phyloP scores from a whole-genome alignment of 2,888 invertebrate genomes.

The Drosophila percnosoma region DNA sequence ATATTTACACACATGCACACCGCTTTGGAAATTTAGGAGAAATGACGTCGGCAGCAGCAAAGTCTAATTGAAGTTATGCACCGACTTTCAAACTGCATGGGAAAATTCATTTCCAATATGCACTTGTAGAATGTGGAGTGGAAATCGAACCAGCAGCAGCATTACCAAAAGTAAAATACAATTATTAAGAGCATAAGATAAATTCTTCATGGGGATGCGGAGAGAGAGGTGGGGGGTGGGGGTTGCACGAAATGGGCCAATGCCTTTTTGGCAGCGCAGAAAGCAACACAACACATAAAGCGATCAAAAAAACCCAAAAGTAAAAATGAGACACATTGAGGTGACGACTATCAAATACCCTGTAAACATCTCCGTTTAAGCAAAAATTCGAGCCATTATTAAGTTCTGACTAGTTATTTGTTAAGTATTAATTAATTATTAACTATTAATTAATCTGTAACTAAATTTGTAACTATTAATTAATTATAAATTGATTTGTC shows the following conservation, averaged over 20 bases:
- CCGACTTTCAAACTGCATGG: neutral
- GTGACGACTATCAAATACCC: conserved; percentile 17
- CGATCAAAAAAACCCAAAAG: conserved; percentile 40
- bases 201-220: conserved; percentile 3
- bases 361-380: neutral
- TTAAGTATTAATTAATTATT: neutral
- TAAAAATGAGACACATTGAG: conserved; percentile 10
- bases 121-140: conserved; percentile 13
- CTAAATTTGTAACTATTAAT: neutral
- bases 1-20: conserved; percentile 10
- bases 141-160: neutral
- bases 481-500: neutral
- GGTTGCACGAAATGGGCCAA: conserved; percentile 61
- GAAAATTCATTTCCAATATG: neutral
- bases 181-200: conserved; percentile 32
- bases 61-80: conserved; percentile 19
- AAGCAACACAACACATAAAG: conserved; percentile 21
- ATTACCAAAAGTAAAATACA: conserved; percentile 8
- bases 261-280: conserved; percentile 68
- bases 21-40: neutral
- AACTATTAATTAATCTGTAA: neutral
- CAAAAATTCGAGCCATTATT: neutral
- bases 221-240: neutral
- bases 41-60: conserved; percentile 12
- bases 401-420: neutral